A percentile compares a stretch with the other conserved stretches of the same genome.
phyloP scores from a whole-genome alignment of 2,888 invertebrate genomes.

The Ornithoptera priamus region DNA sequence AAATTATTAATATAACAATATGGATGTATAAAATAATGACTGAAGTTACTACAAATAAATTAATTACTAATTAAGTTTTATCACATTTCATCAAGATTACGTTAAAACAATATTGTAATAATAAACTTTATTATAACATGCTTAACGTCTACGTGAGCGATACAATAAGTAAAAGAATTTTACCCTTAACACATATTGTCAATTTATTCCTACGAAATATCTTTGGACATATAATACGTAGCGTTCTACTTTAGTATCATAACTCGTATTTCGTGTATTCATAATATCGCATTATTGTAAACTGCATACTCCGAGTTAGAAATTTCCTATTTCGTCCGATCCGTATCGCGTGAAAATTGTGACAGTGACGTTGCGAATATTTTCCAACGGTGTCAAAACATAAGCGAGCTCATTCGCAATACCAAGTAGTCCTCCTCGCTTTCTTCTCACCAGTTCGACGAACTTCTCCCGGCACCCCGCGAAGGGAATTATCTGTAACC shows the following conservation, averaged over 20 bases:
- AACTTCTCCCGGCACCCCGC: constrained; percentile 75
- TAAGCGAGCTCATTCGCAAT: constrained; percentile 62
- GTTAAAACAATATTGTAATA: constrained; percentile 18
- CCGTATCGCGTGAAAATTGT: constrained; percentile 17
- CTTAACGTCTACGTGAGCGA: constrained; percentile 12
- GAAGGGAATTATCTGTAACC: constrained; percentile 73
- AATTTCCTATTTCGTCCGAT: constrained; percentile 25
- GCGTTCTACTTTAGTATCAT: constrained; percentile 20
- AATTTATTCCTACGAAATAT: constrained; percentile 20
- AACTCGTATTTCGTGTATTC: constrained; percentile 13
- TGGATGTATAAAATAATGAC: constrained; percentile 63
- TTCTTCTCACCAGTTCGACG: constrained; percentile 62
- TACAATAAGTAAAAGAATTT: constrained; percentile 12
- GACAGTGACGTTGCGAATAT: constrained; percentile 19
- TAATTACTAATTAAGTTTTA: constrained; percentile 48
- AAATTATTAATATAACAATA: constrained; percentile 41
- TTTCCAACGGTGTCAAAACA: background rate
- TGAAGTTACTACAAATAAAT: constrained; percentile 50
- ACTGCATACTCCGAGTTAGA: constrained; percentile 29
- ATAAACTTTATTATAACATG: constrained; percentile 18
- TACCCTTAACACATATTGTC: constrained; percentile 12
- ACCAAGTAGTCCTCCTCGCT: constrained; percentile 73
- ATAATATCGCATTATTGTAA: constrained; percentile 30
- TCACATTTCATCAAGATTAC: constrained; percentile 45
- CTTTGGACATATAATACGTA: constrained; percentile 24